These are phyloP conservation scores for Heterotilapia buettikoferi DNA, from an alignment of 2,113 vertebrate genomes.

Conservation along the genomic window DNA sequence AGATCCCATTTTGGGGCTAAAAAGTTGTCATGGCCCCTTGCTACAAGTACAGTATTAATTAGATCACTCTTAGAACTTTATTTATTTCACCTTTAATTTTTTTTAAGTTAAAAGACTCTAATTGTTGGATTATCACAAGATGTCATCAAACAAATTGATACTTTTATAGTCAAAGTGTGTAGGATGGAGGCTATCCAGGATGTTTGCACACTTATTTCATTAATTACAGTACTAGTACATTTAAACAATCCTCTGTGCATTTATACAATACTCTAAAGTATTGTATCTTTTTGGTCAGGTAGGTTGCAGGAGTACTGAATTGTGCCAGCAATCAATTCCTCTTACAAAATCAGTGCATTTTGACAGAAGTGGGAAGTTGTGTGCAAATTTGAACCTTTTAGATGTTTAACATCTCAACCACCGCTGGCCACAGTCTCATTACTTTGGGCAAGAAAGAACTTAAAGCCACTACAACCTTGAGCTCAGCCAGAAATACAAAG, in stretches of 20 bases:
- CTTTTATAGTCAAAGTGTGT: neutral
- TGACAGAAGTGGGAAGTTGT: neutral
- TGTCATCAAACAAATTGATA: neutral
- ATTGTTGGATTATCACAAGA: neutral
- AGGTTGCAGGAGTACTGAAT: neutral
- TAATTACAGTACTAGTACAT: neutral
- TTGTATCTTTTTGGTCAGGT: neutral
- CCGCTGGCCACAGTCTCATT: neutral
- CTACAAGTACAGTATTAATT: constrained; percentile 9
- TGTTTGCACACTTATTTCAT: neutral
- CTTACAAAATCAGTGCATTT: neutral
- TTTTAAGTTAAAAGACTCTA: neutral
- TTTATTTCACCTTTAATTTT: constrained; percentile 13
- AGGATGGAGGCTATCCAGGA: neutral
- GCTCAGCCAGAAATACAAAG: neutral
- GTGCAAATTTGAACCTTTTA: neutral
- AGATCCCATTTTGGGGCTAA: constrained; percentile 4
- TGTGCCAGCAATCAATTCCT: neutral
- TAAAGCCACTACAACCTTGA: neutral
- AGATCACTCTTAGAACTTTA: neutral
- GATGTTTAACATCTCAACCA: neutral
- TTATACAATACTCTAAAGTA: neutral
- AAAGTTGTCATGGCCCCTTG: constrained; percentile 4
- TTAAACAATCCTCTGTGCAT: neutral
- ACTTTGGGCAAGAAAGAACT: neutral